Evolutionary conservation across 2,888 invertebrate genomes (phyloP), one percentile per base, ranked within the genome.

Genomic region (Anthoptus insignis): DNA sequence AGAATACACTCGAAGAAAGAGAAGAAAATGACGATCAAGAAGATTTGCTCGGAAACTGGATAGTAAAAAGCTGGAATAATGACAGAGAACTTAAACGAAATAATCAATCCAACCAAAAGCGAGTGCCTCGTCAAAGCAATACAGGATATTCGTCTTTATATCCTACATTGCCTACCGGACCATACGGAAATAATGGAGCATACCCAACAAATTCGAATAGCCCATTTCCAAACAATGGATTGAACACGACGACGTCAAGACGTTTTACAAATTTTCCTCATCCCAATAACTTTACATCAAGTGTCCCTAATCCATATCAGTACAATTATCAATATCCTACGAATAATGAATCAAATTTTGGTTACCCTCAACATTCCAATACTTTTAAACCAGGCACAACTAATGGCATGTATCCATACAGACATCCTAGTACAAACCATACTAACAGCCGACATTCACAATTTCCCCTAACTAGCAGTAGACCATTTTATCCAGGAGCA

Each of bases 101-200:
- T 13, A 45, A 29, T 19, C 8, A 34, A 5, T 37, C 39, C 21
- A 27, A 49, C 21, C 34, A 71, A 29, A 69, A 60, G 42, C 74
- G 84, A 56, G 64, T 71, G 4, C 64, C 53, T 21, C 77, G 86
- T 22, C 85, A 86, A 75, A 72, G 73, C 0, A 67, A 74, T 56
- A 63, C 71, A 29, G 78, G 75, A 19, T 76, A 81, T 67, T 59
- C 75, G 16, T 64, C 71, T 2, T 39, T 81, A n/a, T 82, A 85
- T 68, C 83, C 84, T 13, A 72, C 77, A 39, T 57, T 81, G 45
- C 78, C 82, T 2, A 75, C 80, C 7, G 32, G 53, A 8, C 16
- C 29, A 13, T 60, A 60, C n/a, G 52, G 53, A 24, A 22, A 60
- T 53, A 53, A 60, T 53, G 53, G 53, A 24, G 29, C 42, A 16